A percentile compares a stretch with the other conserved stretches of the same genome.
These are phyloP conservation scores for Cosmopolites sordidus DNA, from an alignment of 2,888 invertebrate species.

Conservation along the genomic window DNA sequence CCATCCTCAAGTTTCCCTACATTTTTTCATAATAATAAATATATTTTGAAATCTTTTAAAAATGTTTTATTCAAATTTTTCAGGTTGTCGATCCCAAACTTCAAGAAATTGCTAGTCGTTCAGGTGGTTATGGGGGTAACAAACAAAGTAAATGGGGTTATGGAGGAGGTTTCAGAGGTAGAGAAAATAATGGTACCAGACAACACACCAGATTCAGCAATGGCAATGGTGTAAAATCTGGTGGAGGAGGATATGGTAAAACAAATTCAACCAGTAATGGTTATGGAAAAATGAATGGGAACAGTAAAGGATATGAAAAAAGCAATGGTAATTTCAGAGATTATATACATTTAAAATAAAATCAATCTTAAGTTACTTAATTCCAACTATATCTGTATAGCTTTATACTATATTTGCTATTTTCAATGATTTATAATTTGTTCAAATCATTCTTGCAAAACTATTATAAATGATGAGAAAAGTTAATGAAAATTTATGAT, in stretches of 20 bases:
- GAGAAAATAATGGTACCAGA: conserved; percentile 28
- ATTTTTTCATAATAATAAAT: conserved; percentile 26
- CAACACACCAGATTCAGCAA: conserved; percentile 33
- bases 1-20: conserved; percentile 60
- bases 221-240: conserved; percentile 13
- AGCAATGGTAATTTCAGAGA: neutral
- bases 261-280: conserved; percentile 5
- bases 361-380: no score
- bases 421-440: no score
- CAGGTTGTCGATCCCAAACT: conserved; percentile 81
- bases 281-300: neutral
- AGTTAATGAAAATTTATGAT: conserved; percentile 11
- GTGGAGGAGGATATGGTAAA: conserved; percentile 14
- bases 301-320: neutral
- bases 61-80: conserved; percentile 46
- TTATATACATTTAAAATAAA: no score
- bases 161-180: conserved; percentile 40
- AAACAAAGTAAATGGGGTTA: conserved; percentile 44
- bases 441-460: no score
- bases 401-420: no score
- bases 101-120: conserved; percentile 68
- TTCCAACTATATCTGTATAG: no score
- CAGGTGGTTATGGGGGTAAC: conserved; percentile 58
- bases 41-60: conserved; percentile 14
- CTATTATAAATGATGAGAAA: conserved; percentile 1